A percentile compares a stretch with the other conserved stretches of the same genome.
These are phyloP conservation scores for Bucco capensis DNA, from an alignment of 2,113 vertebrate species.

Conservation along the genomic window DNA sequence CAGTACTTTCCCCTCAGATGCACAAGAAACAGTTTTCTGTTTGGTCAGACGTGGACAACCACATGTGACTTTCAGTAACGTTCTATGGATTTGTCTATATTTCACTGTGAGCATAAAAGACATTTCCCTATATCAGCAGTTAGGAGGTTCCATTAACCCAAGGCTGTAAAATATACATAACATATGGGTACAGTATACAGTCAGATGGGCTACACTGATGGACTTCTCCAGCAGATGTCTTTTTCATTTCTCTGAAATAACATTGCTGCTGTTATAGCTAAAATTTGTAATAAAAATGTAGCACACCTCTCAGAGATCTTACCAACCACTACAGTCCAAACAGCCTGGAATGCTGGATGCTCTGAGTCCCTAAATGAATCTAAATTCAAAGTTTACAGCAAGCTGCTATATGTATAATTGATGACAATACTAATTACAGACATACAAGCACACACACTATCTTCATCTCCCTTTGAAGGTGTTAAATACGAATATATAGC, in stretches of 20 bases:
- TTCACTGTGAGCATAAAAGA: conserved; percentile 19
- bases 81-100: conserved; percentile 56
- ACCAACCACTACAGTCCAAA: neutral
- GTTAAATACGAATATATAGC: neutral
- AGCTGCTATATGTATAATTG: conserved; percentile 7
- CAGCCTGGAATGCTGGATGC: neutral
- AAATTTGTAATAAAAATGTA: neutral
- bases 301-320: neutral
- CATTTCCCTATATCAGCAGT: conserved; percentile 38
- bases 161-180: conserved; percentile 48
- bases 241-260: conserved; percentile 26
- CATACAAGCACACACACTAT: neutral
- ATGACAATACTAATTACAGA: conserved; percentile 21
- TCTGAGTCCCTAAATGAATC: neutral
- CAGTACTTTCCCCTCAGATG: neutral
- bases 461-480: neutral
- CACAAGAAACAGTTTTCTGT: conserved; percentile 31
- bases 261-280: neutral
- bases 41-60: conserved; percentile 28
- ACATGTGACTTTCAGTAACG: conserved; percentile 37
- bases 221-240: neutral
- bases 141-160: conserved; percentile 10
- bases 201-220: neutral
- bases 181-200: neutral
- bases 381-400: neutral